Evolutionary conservation across 2,797 vertebrate genomes (phyloP).

Genomic region (Darevskia mixta): DNA sequence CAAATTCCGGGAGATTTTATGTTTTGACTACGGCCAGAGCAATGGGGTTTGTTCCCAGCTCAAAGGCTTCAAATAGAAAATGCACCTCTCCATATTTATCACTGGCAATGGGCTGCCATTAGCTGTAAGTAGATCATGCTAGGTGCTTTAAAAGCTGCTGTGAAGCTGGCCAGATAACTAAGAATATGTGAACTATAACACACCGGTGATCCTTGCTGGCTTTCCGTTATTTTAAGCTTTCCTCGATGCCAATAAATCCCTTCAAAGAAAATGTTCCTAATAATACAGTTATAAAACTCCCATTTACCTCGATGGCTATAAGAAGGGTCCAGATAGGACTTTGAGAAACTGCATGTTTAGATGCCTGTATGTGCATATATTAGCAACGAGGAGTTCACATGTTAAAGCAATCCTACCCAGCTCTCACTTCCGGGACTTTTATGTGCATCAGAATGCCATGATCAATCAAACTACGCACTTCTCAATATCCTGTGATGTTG

Average conservation of each 20-base stretch:
- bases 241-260: slow-evolving; percentile 10
- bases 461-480: no score
- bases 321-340: background rate
- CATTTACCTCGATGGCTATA: background rate
- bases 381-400: no score
- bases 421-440: no score
- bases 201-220: background rate
- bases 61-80: slow-evolving; percentile 29
- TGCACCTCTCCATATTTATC: slow-evolving; percentile 40
- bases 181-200: background rate
- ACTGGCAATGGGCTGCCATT: slow-evolving; percentile 22
- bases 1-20: background rate
- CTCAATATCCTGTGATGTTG: no score
- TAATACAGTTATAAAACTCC: background rate
- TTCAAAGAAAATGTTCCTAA: background rate
- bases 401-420: no score
- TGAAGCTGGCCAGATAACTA: background rate
- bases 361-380: background rate
- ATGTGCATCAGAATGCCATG: no score
- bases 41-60: slow-evolving; percentile 10
- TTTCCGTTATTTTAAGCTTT: slow-evolving; percentile 19
- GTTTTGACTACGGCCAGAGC: slow-evolving; percentile 37
- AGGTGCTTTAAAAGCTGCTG: background rate
- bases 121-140: background rate
- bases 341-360: background rate